Evolutionary conservation across 92 coral and sea anemone genomes (phyloP).

Genomic region (Actinostola sp.): DNA sequence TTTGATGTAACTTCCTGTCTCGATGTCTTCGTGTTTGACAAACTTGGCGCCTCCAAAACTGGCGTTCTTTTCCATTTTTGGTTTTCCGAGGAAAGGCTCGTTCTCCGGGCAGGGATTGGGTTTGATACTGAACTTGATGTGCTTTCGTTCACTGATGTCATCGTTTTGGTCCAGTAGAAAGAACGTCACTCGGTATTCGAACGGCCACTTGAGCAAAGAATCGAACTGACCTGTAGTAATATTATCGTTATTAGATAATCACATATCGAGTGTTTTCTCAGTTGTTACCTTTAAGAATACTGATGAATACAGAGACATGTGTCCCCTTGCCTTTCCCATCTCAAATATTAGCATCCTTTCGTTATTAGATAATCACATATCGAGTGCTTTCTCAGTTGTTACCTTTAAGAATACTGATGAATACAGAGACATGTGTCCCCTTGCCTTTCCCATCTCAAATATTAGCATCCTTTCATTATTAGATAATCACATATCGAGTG

Average conservation of each 20-base stretch:
- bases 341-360: no score
- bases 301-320: no score
- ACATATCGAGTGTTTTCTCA: no score
- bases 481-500: no score
- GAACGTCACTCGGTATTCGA: conserved; percentile 92
- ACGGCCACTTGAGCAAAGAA: conserved; percentile 94
- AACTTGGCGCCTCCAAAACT: conserved; percentile 99
- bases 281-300: no score
- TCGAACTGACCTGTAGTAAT: conserved; percentile 76
- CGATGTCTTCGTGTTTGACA: conserved; percentile 94
- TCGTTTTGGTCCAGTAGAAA: conserved; percentile 85
- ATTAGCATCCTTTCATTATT: no score
- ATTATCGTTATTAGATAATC: background rate
- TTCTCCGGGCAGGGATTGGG: conserved; percentile 96
- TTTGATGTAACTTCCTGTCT: conserved; percentile 76
- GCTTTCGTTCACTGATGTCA: conserved; percentile 77
- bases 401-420: no score
- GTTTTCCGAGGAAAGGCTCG: conserved; percentile 94
- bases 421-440: no score
- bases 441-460: no score
- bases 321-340: no score
- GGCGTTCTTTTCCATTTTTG: conserved; percentile 96
- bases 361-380: no score
- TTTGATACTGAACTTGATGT: conserved; percentile 93
- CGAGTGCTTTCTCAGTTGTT: no score